These are phyloP conservation scores for Pristionchus mayeri DNA, from an alignment of 2,888 invertebrate species.

Conservation along the genomic window DNA sequence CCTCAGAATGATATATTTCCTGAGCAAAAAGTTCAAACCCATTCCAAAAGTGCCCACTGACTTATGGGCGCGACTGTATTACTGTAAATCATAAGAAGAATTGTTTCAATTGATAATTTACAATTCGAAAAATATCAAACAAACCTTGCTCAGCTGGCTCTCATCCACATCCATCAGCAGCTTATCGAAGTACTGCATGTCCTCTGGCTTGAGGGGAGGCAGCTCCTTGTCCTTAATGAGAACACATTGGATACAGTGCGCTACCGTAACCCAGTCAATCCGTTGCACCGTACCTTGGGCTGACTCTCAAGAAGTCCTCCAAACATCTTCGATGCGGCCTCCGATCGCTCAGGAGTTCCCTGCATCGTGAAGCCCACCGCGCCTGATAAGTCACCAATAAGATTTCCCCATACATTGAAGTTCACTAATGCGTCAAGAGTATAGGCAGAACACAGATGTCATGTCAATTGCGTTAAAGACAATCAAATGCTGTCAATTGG, in stretches of 20 bases:
- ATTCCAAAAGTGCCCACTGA: no score
- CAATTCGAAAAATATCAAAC: no score
- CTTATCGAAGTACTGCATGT: conserved; percentile 99
- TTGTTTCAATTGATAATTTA: no score
- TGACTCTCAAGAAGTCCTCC: conserved; percentile 85
- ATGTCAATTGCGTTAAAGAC: neutral
- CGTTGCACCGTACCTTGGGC: conserved; percentile 83
- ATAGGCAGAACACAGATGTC: no score
- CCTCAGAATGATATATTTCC: no score
- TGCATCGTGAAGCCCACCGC: conserved; percentile 96
- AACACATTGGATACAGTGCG: neutral
- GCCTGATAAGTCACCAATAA: neutral
- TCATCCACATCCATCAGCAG: conserved; percentile 97
- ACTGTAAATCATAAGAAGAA: no score
- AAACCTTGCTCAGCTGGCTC: conserved; percentile 89
- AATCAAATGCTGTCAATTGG: neutral
- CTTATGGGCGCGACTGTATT: no score
- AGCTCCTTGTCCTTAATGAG: conserved; percentile 81
- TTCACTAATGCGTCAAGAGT: no score
- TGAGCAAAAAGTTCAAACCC: no score
- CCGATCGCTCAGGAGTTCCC: conserved; percentile 75
- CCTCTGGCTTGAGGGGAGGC: conserved; percentile 99
- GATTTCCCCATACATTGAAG: no score
- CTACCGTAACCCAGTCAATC: neutral
- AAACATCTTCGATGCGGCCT: conserved; percentile 56